A percentile compares a stretch with the other conserved stretches of the same genome.
These are phyloP conservation scores for Erannis defoliaria DNA, from an alignment of 2,888 invertebrate genomes.

Conservation along the genomic window DNA sequence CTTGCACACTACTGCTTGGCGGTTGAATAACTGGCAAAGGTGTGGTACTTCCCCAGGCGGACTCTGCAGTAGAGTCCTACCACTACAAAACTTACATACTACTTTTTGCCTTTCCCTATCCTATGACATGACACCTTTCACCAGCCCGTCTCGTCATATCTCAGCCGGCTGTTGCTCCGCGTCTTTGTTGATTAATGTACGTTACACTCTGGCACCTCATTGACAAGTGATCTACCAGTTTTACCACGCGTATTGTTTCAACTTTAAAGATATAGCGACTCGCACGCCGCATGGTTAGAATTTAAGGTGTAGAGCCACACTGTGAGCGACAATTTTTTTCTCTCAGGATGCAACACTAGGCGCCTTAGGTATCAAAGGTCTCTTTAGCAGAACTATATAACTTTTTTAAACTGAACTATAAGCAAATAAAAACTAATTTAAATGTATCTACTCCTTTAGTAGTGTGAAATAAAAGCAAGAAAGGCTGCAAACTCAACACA, in stretches of 20 bases:
- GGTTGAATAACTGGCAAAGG: too few species aligned
- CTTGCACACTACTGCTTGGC: too few species aligned
- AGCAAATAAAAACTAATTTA: too few species aligned
- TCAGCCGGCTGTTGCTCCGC: constrained; percentile 21
- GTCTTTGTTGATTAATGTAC: constrained; percentile 50
- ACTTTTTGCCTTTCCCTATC: constrained; percentile 21
- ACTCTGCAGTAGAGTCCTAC: neutral
- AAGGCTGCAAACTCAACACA: too few species aligned
- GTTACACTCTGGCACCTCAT: constrained; percentile 43
- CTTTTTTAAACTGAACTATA: too few species aligned
- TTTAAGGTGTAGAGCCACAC: neutral
- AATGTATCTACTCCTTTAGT: too few species aligned
- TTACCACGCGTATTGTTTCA: constrained; percentile 23
- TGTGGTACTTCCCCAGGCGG: too few species aligned
- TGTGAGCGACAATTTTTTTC: neutral
- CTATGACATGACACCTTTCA: constrained; percentile 29
- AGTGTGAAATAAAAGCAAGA: too few species aligned
- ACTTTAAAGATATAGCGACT: neutral
- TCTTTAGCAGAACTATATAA: too few species aligned
- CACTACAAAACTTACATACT: neutral
- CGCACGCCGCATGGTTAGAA: constrained; percentile 1
- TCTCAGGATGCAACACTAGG: too few species aligned
- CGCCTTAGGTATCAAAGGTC: too few species aligned
- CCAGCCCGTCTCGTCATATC: constrained; percentile 15
- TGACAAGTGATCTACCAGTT: constrained; percentile 46